Conservation (phyloP, 2,113 vertebrate species). For the Cephalophus harveyi region DNA sequence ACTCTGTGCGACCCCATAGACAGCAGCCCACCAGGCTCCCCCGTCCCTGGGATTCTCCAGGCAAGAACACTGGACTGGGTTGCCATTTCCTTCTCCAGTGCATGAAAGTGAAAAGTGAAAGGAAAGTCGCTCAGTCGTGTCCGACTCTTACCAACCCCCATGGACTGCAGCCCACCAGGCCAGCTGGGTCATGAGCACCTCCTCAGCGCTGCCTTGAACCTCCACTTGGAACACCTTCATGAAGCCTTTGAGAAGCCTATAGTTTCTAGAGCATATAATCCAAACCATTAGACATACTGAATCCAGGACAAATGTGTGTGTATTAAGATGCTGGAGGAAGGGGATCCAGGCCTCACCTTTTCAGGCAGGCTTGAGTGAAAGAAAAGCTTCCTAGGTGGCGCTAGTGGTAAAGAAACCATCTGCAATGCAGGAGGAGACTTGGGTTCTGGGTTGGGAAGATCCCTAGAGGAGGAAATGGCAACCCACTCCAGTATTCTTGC, state of each 20-base stretch:
- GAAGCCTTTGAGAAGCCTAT: conserved; percentile 75
- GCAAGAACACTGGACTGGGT: too few species aligned
- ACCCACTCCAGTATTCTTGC: not conserved
- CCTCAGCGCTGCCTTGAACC: conserved; percentile 58
- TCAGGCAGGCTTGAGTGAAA: not conserved
- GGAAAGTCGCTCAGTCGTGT: too few species aligned
- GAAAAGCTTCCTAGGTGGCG: not conserved
- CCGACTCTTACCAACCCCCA: too few species aligned
- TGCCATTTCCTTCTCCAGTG: too few species aligned
- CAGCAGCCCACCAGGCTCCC: too few species aligned
- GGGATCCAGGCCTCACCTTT: not conserved
- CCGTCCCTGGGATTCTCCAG: too few species aligned
- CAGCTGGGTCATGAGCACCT: conserved; percentile 69
- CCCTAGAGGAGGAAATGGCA: not conserved
- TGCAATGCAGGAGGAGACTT: not conserved
- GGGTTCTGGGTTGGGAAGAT: not conserved
- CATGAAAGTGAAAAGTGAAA: too few species aligned
- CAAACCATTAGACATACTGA: conserved; percentile 65
- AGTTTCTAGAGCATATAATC: conserved; percentile 73
- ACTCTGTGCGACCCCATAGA: too few species aligned
- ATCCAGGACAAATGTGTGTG: not conserved
- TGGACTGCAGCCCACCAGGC: too few species aligned
- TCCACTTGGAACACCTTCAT: conserved; percentile 61
- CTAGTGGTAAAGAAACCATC: not conserved
- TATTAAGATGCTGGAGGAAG: not conserved